Evolutionary conservation across 2,888 invertebrate genomes (phyloP).

Genomic region (Alloplasta piceator): DNA sequence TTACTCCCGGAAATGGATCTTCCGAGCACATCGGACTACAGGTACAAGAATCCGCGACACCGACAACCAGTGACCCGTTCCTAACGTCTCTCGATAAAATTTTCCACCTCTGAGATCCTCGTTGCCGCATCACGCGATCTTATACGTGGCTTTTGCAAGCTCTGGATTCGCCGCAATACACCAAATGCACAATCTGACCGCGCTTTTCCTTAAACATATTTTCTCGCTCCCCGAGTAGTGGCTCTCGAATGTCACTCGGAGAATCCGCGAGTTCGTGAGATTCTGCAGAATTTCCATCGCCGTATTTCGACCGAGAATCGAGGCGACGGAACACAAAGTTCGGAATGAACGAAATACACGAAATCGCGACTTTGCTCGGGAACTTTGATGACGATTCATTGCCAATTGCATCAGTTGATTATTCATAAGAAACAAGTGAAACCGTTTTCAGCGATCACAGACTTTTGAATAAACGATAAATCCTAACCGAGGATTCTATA

Average conservation of each 20-base stretch:
- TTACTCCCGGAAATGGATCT: slow-evolving; percentile 10
- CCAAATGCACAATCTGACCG: background rate
- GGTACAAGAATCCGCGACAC: slow-evolving; percentile 27
- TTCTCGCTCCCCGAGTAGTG: slow-evolving; percentile 15
- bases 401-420: background rate
- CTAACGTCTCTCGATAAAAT: slow-evolving; percentile 65
- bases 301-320: background rate
- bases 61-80: slow-evolving; percentile 66
- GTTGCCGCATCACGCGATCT: slow-evolving; percentile 47
- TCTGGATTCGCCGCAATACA: slow-evolving; percentile 32
- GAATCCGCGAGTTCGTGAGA: slow-evolving; percentile 17
- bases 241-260: slow-evolving; percentile 42
- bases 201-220: background rate
- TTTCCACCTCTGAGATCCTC: slow-evolving; percentile 60
- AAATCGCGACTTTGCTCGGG: background rate
- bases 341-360: background rate
- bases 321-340: background rate
- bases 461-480: no score
- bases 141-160: slow-evolving; percentile 24
- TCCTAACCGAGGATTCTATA: background rate
- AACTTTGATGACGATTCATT: background rate
- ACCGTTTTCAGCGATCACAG: no score
- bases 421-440: background rate
- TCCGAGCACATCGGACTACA: background rate
- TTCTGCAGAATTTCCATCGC: slow-evolving; percentile 1